Percentiles rank a stretch among this genome's conserved stretches.
Conservation (phyloP, 1,140 invertebrate genomes). For the Sitodiplosis mosellana region DNA sequence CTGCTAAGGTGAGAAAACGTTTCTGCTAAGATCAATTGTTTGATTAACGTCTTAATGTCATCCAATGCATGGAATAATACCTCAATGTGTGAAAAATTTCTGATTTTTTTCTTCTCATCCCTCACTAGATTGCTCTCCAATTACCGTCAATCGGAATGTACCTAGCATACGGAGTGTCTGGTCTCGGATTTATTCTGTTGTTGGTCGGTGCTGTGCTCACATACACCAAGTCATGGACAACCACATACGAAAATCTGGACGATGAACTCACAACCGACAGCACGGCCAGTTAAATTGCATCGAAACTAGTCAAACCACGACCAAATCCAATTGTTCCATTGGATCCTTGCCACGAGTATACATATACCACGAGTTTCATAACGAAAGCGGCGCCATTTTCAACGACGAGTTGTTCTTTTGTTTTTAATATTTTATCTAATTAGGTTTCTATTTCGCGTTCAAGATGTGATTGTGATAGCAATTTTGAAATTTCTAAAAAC, state of each 20-base stretch:
- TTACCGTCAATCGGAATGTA: slow-evolving; percentile 29
- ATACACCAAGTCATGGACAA: slow-evolving; percentile 22
- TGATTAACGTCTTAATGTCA: neutral
- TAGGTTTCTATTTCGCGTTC: too few relatives aligned
- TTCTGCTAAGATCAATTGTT: neutral
- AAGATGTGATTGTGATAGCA: too few relatives aligned
- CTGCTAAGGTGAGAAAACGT: slow-evolving; percentile 27
- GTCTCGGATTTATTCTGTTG: slow-evolving; percentile 28
- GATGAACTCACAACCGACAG: slow-evolving; percentile 13
- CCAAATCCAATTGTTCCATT: too few relatives aligned
- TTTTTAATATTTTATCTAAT: too few relatives aligned
- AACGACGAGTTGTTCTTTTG: too few relatives aligned
- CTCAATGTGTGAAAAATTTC: neutral
- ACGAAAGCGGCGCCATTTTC: too few relatives aligned
- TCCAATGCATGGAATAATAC: too few relatives aligned
- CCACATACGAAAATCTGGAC: slow-evolving; percentile 16
- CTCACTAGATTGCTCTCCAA: slow-evolving; percentile 22
- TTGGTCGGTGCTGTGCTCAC: slow-evolving; percentile 27
- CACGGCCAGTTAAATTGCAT: too few relatives aligned
- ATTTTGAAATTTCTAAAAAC: too few relatives aligned
- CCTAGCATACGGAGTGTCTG: slow-evolving; percentile 29
- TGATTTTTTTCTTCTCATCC: neutral
- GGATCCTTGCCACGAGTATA: too few relatives aligned
- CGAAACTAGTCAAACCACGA: too few relatives aligned
- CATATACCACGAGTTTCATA: too few relatives aligned